Evolutionary conservation across 2,888 invertebrate species (phyloP).

Genomic region (Watsonalla cultraria): DNA sequence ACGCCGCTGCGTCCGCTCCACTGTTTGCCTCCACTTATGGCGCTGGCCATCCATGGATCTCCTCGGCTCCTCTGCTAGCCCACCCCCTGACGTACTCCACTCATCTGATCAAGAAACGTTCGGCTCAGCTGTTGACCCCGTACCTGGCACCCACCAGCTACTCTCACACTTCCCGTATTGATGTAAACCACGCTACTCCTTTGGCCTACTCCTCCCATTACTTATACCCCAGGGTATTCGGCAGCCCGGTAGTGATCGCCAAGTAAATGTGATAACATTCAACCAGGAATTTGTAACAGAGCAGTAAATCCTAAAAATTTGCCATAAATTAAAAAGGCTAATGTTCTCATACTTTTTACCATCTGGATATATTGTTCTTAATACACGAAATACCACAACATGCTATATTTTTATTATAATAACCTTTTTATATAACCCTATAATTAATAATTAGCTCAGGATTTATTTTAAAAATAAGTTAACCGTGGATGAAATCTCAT

Average conservation of each 20-base stretch:
- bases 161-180: constrained; percentile 43
- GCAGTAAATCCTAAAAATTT: too few relatives aligned
- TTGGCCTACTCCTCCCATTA: constrained; percentile 30
- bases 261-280: not conserved
- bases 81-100: constrained; percentile 34
- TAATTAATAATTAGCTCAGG: too few relatives aligned
- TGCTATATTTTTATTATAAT: too few relatives aligned
- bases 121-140: constrained; percentile 31
- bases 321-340: too few relatives aligned
- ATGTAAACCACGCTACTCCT: constrained; percentile 32
- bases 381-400: too few relatives aligned
- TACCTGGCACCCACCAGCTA: constrained; percentile 40
- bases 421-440: too few relatives aligned
- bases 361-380: too few relatives aligned
- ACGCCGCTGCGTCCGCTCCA: constrained; percentile 32
- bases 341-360: too few relatives aligned
- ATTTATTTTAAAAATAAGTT: too few relatives aligned
- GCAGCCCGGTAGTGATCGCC: not conserved
- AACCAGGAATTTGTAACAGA: not conserved
- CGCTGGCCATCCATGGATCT: constrained; percentile 22
- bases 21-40: constrained; percentile 38
- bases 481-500: too few relatives aligned
- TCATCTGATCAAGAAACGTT: constrained; percentile 54
- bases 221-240: constrained; percentile 11
- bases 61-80: constrained; percentile 15